Evolutionary conservation across 2,888 invertebrate genomes (phyloP), one percentile per base, ranked within the genome.

Genomic region (Amiota mariae): DNA sequence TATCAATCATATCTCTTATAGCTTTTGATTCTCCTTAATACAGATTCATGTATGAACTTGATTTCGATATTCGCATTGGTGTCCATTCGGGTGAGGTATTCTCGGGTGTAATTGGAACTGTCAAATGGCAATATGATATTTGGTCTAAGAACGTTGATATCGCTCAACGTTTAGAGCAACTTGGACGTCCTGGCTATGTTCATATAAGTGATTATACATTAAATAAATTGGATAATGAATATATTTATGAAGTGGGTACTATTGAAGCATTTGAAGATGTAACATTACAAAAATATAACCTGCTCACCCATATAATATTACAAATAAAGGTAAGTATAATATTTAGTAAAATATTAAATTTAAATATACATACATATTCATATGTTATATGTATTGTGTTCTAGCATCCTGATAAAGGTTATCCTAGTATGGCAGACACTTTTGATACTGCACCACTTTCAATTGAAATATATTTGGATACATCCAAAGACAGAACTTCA

Each of bases 51-150:
- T 6, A 36, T 36, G 36, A 36, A n/a, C 92, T 97, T 47, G 93
- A 96, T 83, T 95, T 98, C 68, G 95, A 98, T 87, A 98, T 98
- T 98, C 91, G 98, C 82, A 98, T 98, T 78, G 98, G 98, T 0
- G 94, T 98, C 0, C 98, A 98, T 89, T 95, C 96, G 6, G 98
- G 98, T 0, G 94, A 93, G 84, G 96, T 97, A 66, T 91, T 97
- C 71, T 95, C 97, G 81, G 98, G 98, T 0, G 93, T 98, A 1
- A 93, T 98, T 71, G 98, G 98, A 0, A 93, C 95, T 12, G 93
- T 95, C 79, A 98, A 98, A 90, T 97, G 97, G 96, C 97, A 98
- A 88, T 98, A 94, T 87, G 98, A 98, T 87, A 94, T 98, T 78
- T 98, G 98, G 95, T 95, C 95, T 0, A 94, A 94, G 86, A 98